Percentiles rank a stretch among this genome's conserved stretches.
These are phyloP conservation scores for Smutsia temminckii DNA, from an alignment of 2,797 vertebrate species.

Conservation along the genomic window DNA sequence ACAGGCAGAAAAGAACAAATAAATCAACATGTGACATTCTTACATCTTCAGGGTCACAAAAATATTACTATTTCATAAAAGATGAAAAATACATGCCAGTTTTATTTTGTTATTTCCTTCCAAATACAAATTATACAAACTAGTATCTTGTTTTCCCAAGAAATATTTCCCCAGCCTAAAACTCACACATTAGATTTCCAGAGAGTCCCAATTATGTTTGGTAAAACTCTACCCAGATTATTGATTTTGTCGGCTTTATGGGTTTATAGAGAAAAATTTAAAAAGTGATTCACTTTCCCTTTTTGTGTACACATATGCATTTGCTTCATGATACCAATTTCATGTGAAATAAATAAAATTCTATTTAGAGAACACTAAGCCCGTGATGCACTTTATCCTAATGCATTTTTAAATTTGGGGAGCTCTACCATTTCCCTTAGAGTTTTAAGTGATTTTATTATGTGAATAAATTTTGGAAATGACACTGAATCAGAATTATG, in stretches of 20 bases:
- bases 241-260: not conserved
- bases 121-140: slow-evolving; percentile 28
- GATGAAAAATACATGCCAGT: not conserved
- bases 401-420: not conserved
- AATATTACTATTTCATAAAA: not conserved
- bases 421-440: not conserved
- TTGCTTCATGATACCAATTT: slow-evolving; percentile 18
- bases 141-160: slow-evolving; percentile 4
- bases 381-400: not conserved
- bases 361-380: not conserved
- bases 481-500: not conserved
- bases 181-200: not conserved
- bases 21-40: not conserved
- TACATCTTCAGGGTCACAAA: slow-evolving; percentile 25
- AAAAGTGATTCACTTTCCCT: not conserved
- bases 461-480: not conserved
- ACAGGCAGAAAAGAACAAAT: slow-evolving; percentile 44
- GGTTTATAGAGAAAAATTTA: not conserved
- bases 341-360: slow-evolving; percentile 40
- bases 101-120: slow-evolving; percentile 27
- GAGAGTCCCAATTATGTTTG: not conserved
- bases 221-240: not conserved
- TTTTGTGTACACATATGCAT: not conserved
- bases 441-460: not conserved
- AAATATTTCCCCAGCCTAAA: not conserved